phyloP scores from a whole-genome alignment of 1,140 invertebrate genomes.

The Amyelois transitella region DNA sequence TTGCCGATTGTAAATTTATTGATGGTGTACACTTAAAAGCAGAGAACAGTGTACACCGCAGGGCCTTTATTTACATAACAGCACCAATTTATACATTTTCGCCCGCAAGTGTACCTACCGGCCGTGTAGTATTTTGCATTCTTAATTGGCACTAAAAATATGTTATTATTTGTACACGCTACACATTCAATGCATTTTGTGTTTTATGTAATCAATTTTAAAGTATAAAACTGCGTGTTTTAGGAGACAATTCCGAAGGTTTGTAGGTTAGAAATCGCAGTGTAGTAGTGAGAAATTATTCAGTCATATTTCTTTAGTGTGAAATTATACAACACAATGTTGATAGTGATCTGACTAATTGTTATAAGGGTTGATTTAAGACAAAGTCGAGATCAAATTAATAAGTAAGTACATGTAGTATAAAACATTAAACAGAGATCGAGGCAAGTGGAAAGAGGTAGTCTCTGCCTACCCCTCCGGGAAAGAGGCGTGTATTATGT shows the following conservation, averaged over 20 bases:
- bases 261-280: background rate
- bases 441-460: too few relatives aligned
- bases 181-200: background rate
- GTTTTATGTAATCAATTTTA: background rate
- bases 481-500: too few relatives aligned
- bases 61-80: constrained; percentile 1
- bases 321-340: background rate
- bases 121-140: constrained; percentile 16
- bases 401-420: too few relatives aligned
- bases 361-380: background rate
- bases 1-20: too few relatives aligned
- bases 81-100: background rate
- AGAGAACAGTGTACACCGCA: background rate
- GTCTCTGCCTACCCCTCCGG: too few relatives aligned
- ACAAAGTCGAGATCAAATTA: background rate
- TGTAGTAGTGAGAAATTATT: background rate
- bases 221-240: background rate
- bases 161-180: background rate
- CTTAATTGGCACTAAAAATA: constrained; percentile 10
- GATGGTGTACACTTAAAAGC: background rate
- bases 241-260: background rate
- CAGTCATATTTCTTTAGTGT: background rate
- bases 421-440: too few relatives aligned
- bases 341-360: background rate
- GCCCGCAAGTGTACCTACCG: background rate